These are phyloP conservation scores for Cheilinus undulatus DNA, from an alignment of 2,113 vertebrate genomes.

Conservation along the genomic window DNA sequence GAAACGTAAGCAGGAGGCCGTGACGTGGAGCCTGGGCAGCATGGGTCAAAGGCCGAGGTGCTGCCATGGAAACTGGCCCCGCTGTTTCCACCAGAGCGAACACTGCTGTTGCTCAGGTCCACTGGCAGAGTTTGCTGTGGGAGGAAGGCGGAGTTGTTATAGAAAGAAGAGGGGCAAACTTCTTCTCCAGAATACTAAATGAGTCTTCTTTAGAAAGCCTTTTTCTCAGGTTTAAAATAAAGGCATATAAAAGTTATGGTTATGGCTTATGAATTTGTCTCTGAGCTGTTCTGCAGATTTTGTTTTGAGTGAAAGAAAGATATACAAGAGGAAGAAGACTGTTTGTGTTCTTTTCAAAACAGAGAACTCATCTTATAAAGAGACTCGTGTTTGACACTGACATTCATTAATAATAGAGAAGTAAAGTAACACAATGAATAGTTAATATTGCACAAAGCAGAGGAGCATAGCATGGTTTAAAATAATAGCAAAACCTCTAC, in stretches of 20 bases:
- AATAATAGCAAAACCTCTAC: no score
- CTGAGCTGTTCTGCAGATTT: neutral
- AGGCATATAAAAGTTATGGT: no score
- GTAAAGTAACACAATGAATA: no score
- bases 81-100: constrained; percentile 88
- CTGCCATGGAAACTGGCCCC: constrained; percentile 90
- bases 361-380: neutral
- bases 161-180: neutral
- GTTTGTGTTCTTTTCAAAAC: neutral
- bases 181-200: constrained; percentile 5
- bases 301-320: no score
- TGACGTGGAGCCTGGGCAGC: constrained; percentile 94
- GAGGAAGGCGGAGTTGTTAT: constrained; percentile 28
- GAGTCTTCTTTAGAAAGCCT: neutral
- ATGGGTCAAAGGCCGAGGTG: constrained; percentile 95
- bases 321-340: neutral
- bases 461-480: no score
- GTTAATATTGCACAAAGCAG: no score
- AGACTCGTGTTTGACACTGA: neutral
- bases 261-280: no score
- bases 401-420: neutral
- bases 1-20: constrained; percentile 90
- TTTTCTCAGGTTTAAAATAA: neutral
- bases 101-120: constrained; percentile 93
- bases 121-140: constrained; percentile 94